phyloP scores from a whole-genome alignment of 2,888 invertebrate species.

The Bursaphelenchus okinawaensis region DNA sequence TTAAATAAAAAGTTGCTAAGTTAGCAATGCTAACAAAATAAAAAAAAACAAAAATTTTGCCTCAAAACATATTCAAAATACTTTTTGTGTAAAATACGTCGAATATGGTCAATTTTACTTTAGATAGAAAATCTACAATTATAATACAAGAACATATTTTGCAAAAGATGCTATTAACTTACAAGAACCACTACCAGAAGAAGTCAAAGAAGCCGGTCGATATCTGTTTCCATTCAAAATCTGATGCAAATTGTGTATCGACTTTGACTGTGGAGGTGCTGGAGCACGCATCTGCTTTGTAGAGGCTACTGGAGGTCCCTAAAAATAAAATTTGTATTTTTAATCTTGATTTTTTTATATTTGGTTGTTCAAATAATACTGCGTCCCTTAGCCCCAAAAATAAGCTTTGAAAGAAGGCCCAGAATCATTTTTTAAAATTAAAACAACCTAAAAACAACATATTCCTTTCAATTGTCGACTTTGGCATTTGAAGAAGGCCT shows the following conservation, averaged over 20 bases:
- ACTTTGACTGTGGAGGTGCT: conserved; percentile 4
- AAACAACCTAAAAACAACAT: no score
- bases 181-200: conserved; percentile 15
- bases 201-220: conserved; percentile 21
- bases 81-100: background rate
- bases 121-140: no score
- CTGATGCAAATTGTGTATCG: conserved; percentile 1
- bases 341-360: no score
- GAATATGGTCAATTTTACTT: no score
- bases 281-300: conserved; percentile 13
- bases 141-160: background rate
- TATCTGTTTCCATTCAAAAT: background rate
- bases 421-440: no score
- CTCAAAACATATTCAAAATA: background rate
- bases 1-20: no score
- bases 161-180: conserved; percentile 10
- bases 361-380: no score
- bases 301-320: background rate
- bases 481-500: no score
- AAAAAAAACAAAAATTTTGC: background rate
- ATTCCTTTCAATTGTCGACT: no score
- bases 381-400: no score
- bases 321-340: background rate
- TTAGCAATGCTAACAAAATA: no score
- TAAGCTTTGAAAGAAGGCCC: no score